phyloP scores from a whole-genome alignment of 2,797 vertebrate genomes.

The Buceros bicornis region DNA sequence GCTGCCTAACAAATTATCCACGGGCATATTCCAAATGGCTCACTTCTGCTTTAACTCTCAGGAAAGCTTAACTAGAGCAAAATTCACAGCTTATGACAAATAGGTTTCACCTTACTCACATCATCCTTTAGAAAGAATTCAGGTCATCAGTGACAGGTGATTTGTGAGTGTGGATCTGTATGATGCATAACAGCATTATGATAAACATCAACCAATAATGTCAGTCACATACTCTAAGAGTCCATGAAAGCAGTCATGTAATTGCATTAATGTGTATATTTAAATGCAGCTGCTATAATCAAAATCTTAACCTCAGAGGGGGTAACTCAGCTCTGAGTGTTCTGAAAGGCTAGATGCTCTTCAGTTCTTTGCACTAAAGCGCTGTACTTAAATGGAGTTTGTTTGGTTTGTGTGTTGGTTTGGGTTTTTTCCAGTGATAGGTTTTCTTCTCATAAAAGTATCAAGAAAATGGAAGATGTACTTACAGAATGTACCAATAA shows the following conservation, averaged over 20 bases:
- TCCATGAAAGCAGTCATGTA: neutral
- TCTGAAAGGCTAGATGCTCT: neutral
- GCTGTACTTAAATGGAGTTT: neutral
- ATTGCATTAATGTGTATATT: neutral
- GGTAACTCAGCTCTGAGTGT: neutral
- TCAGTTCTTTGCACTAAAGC: neutral
- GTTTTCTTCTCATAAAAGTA: neutral
- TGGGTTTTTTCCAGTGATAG: neutral
- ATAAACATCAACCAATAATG: neutral
- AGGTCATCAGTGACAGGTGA: neutral
- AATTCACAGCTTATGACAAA: conserved; percentile 28
- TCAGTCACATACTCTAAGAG: neutral
- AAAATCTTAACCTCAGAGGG: neutral
- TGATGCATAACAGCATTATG: neutral
- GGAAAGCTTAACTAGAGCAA: neutral
- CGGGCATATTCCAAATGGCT: neutral
- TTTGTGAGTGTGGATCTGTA: neutral
- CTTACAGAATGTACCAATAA: neutral
- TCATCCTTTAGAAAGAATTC: neutral
- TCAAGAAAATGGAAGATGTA: neutral
- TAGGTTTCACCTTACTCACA: neutral
- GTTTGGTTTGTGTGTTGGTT: neutral
- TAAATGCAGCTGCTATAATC: neutral
- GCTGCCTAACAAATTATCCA: conserved; percentile 60
- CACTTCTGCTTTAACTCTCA: neutral